These are phyloP conservation scores for Folsomia manolachei DNA, from an alignment of 2,888 invertebrate genomes.

Conservation along the genomic window DNA sequence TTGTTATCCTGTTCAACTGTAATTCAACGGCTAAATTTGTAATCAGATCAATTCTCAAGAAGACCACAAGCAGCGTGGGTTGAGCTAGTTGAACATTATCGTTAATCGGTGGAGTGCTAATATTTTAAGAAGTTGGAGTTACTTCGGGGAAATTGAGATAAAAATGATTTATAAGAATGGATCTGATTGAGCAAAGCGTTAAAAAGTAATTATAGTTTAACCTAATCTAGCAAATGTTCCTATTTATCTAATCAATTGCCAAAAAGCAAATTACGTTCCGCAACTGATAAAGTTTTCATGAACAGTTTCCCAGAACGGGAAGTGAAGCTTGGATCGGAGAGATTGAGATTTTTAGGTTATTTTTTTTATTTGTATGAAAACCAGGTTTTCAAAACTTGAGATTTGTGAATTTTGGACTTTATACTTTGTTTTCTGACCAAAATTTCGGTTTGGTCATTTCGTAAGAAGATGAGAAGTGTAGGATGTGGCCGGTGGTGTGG, in stretches of 20 bases:
- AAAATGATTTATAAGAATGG: background rate
- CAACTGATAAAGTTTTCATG: background rate
- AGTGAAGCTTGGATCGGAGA: background rate
- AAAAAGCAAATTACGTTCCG: background rate
- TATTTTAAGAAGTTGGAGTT: too few species aligned
- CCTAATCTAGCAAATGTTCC: background rate
- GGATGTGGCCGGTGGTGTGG: background rate
- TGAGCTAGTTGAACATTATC: background rate
- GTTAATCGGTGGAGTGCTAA: background rate
- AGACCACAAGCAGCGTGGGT: background rate
- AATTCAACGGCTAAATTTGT: background rate
- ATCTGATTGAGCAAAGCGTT: background rate
- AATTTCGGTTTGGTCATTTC: too few species aligned
- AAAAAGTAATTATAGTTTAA: conserved; percentile 1
- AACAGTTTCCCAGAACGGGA: background rate
- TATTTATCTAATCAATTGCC: background rate
- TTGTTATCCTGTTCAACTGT: background rate
- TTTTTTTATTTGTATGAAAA: background rate
- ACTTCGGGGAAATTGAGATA: too few species aligned
- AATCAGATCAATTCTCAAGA: background rate
- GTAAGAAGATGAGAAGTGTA: background rate
- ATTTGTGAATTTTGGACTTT: too few species aligned
- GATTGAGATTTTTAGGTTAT: background rate
- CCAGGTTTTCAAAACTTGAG: too few species aligned
- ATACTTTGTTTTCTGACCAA: too few species aligned